phyloP scores from a whole-genome alignment of 2,888 invertebrate species.

The Podabrus alpinus region DNA sequence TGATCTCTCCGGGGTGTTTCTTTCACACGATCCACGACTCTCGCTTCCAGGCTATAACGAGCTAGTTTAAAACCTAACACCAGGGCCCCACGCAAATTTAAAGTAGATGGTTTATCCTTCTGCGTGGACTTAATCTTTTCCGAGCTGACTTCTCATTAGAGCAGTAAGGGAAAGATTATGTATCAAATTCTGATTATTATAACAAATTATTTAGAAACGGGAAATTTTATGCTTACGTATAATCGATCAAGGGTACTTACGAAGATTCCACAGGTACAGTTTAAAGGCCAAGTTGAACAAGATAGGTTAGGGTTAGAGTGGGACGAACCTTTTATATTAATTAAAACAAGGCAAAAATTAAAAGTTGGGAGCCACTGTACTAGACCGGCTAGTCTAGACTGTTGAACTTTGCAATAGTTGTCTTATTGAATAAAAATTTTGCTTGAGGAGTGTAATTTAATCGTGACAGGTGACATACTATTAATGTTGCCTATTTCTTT shows the following conservation, averaged over 20 bases:
- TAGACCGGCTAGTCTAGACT: neutral
- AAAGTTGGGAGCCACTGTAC: neutral
- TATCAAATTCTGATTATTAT: neutral
- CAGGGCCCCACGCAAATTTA: no score
- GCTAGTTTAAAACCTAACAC: no score
- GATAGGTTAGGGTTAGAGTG: neutral
- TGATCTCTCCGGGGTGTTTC: no score
- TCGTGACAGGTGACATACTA: neutral
- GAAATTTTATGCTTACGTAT: neutral
- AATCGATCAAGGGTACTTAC: neutral
- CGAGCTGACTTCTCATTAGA: no score
- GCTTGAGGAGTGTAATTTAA: neutral
- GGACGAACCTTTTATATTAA: neutral
- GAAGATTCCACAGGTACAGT: neutral
- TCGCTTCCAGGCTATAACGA: no score
- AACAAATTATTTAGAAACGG: neutral
- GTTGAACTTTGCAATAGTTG: neutral
- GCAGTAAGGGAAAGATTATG: no score
- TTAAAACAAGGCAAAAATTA: neutral
- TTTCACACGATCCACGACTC: no score
- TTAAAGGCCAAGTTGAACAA: neutral
- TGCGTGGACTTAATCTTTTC: no score
- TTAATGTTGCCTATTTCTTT: neutral
- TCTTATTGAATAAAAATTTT: neutral
- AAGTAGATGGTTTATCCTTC: no score